Conservation (phyloP, 35 echinoderm and acorn worm genomes). For the Apostichopus parvimensis region DNA sequence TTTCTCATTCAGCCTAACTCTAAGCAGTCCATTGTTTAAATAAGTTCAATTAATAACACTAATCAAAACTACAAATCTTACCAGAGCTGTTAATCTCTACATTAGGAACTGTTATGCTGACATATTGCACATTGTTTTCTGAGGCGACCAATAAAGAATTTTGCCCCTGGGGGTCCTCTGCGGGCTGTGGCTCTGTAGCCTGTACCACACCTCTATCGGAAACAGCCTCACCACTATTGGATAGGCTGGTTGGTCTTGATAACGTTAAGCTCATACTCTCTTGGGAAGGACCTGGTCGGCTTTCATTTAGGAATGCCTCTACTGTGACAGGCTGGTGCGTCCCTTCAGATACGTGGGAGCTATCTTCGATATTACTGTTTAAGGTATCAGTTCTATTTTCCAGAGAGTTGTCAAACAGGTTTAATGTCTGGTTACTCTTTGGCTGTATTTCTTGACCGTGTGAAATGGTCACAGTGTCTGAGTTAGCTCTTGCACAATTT, state of each 20-base stretch:
- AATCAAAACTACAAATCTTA: neutral
- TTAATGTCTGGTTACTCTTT: neutral
- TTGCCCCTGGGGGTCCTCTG: neutral
- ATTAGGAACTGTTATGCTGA: conserved; percentile 68
- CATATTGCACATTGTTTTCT: conserved; percentile 45
- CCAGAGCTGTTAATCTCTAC: conserved; percentile 70
- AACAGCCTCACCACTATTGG: neutral
- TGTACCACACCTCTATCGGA: conserved; percentile 7
- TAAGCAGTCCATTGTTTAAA: too few species aligned
- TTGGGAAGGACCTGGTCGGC: conserved; percentile 7
- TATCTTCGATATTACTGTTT: neutral
- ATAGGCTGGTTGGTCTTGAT: neutral
- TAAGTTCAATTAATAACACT: too few species aligned
- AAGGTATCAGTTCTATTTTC: conserved; percentile 8
- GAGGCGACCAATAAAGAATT: neutral
- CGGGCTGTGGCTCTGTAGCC: conserved; percentile 2
- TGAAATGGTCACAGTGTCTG: neutral
- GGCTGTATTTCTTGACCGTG: neutral
- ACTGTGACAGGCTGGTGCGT: neutral
- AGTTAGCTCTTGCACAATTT: neutral
- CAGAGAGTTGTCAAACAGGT: conserved; percentile 28
- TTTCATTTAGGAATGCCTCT: conserved; percentile 15
- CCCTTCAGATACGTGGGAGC: neutral
- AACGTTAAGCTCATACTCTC: conserved; percentile 1
- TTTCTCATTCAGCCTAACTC: too few species aligned